Evolutionary conservation across 2,888 invertebrate genomes (phyloP).

Genomic region (Timema cristinae): DNA sequence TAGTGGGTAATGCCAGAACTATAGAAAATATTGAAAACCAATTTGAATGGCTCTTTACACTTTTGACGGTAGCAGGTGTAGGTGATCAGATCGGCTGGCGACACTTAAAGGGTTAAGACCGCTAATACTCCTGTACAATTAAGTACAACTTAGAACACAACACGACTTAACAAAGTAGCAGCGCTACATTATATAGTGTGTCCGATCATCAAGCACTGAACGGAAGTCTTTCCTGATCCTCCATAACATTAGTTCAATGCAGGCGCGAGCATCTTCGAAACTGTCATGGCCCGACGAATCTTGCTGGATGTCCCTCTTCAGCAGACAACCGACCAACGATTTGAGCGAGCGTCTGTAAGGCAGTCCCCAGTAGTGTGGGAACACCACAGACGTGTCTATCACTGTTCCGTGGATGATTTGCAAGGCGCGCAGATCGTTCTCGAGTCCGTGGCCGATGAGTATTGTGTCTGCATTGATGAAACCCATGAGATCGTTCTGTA

Average conservation of each 20-base stretch:
- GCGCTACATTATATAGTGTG: neutral
- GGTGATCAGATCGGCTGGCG: no score
- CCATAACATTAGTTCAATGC: constrained; percentile 83
- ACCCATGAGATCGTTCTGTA: constrained; percentile 79
- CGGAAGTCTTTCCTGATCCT: constrained; percentile 58
- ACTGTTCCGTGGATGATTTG: constrained; percentile 77
- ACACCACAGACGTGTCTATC: constrained; percentile 86
- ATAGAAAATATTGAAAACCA: no score
- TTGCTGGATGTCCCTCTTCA: constrained; percentile 79
- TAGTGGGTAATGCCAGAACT: no score
- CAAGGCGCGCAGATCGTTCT: constrained; percentile 86
- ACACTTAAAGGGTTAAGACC: no score
- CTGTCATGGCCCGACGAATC: constrained; percentile 80
- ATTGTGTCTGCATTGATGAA: constrained; percentile 80
- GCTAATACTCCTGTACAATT: no score
- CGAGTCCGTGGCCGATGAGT: constrained; percentile 91
- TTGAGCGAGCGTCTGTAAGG: constrained; percentile 81
- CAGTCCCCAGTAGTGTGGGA: constrained; percentile 79
- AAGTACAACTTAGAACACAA: no score
- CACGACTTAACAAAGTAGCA: no score
- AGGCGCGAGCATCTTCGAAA: constrained; percentile 86
- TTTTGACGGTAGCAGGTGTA: no score
- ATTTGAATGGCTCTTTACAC: no score
- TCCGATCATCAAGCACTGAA: constrained; percentile 35
- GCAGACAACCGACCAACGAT: constrained; percentile 64